Evolutionary conservation across 2,797 vertebrate species (phyloP), one percentile per base, ranked within the genome.

Genomic region (Microcaecilia unicolor): DNA sequence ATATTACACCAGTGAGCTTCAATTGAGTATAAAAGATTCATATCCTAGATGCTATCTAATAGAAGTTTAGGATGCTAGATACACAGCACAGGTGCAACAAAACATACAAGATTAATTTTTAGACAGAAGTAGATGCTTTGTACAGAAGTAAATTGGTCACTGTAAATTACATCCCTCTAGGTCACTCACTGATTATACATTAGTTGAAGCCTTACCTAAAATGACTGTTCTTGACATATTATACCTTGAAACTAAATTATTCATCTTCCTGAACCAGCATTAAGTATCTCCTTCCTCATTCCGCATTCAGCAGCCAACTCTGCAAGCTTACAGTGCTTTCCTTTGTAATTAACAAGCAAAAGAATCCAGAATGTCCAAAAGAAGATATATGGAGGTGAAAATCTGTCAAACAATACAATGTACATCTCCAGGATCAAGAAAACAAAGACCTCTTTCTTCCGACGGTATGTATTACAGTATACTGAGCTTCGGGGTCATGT

Each of bases 391-490:
- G 50, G 76, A 90, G 67, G 58, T 93, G 67, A 88, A 80, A 72
- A 84, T 92, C 69, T 83, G 56, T 51, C 88, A 91, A 68, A 91
- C 84, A 8, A 91, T 89, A 72, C 88, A 71, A 51, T 90, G 80
- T 41, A 79, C 72, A 4, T 79, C 80, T 64, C 76, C 76, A 1
- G 61, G 75, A 61, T 74, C 69, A 56, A 66, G 70, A 55, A 80
- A 78, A 67, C 68, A 69, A 42, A 75, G 74, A 45, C 45, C 62
- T 3, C 40, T 60, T 20, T 77, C 78, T 52, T 67, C 70, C 31
- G 44, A 41, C 53, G 60, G 56, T 70, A 58, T 43, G 64, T 81
- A 45, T 58, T 40, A 26, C 4, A 40, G 11, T 10, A 41, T 3
- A 32, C 34, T 22, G 16, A 4, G 23, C 31, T 28, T 28, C 7